These are phyloP conservation scores for Cheiracanthium punctorium DNA, from an alignment of 2,888 invertebrate species.

Conservation along the genomic window DNA sequence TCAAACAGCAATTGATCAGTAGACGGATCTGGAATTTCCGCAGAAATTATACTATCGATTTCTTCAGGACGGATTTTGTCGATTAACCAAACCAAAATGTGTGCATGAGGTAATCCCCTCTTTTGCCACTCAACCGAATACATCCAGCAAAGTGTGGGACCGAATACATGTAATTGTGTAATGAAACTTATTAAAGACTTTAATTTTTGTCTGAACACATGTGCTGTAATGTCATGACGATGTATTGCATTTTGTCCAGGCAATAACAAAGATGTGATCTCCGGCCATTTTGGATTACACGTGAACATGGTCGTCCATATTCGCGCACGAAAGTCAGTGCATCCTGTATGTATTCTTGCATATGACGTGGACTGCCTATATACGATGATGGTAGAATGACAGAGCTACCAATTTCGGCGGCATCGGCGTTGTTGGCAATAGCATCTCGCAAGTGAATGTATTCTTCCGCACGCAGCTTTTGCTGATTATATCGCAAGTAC, in stretches of 20 bases:
- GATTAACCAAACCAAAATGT: constrained; percentile 64
- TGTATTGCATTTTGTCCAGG: constrained; percentile 70
- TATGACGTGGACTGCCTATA: too few relatives aligned
- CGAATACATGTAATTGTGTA: constrained; percentile 71
- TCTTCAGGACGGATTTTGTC: background rate
- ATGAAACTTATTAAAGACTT: constrained; percentile 72
- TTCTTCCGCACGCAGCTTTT: too few relatives aligned
- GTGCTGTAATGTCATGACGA: constrained; percentile 73
- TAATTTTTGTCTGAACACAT: constrained; percentile 73
- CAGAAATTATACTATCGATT: background rate
- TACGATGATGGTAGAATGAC: too few relatives aligned
- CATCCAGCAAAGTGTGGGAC: constrained; percentile 71
- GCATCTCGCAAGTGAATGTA: too few relatives aligned
- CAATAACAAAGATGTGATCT: constrained; percentile 72
- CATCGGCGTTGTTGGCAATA: too few relatives aligned
- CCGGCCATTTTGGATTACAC: constrained; percentile 74
- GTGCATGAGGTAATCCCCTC: constrained; percentile 74
- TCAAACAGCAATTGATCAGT: background rate
- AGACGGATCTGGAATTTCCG: background rate
- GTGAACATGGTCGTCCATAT: too few relatives aligned
- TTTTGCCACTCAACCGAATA: constrained; percentile 74
- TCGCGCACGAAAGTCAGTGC: too few relatives aligned
- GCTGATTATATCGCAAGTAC: too few relatives aligned
- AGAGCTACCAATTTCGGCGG: too few relatives aligned
- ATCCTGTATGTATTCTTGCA: too few relatives aligned